Evolutionary conservation across 1,140 invertebrate genomes (phyloP), one percentile per base, ranked within the genome.

Genomic region (Zelostemma sp.): DNA sequence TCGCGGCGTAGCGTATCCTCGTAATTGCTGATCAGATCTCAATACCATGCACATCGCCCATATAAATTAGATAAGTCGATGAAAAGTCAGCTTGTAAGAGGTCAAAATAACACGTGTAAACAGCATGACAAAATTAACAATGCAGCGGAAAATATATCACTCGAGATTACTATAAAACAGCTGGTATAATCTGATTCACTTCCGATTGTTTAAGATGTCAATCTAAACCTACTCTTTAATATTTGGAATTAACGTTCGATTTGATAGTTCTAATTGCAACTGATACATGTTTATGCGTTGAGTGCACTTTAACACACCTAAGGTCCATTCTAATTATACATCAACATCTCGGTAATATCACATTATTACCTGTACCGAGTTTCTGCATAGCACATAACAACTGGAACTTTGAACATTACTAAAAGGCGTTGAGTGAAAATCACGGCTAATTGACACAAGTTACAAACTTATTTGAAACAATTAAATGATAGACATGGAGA

Each of bases 291-390:
- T n/a, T n/a, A n/a, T n/a, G n/a, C n/a, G n/a, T n/a, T n/a, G n/a
- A n/a, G n/a, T n/a, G n/a, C n/a, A n/a, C n/a, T n/a, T n/a, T n/a
- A 12, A 35, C 9, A 55, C 59, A 58, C 25, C 41, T 15, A 38
- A 47, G 45, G 56, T 63, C 49, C 54, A 61, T 71, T 71, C 72
- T 74, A 74, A 74, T 72, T 72, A 74, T 54, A 68, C 41, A 49
- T 53, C 50, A 56, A 58, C 58, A 55, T 53, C 60, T 56, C 45
- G 68, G 62, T 74, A 70, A 74, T 72, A 60, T 56, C 63, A 67
- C 68, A 73, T 67, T 70, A 63, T 73, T 67, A 66, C 48, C 50
- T 56, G 21, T 15, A 40, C 47, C 58, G 49, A 68, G 47, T 62
- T 62, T 25, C 56, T 40, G 45, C 14, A 60, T 48, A 48, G 56